Percentiles rank a stretch among this genome's conserved stretches.
Conservation (phyloP, 2,797 vertebrate species). For the Galaxias olidus region DNA sequence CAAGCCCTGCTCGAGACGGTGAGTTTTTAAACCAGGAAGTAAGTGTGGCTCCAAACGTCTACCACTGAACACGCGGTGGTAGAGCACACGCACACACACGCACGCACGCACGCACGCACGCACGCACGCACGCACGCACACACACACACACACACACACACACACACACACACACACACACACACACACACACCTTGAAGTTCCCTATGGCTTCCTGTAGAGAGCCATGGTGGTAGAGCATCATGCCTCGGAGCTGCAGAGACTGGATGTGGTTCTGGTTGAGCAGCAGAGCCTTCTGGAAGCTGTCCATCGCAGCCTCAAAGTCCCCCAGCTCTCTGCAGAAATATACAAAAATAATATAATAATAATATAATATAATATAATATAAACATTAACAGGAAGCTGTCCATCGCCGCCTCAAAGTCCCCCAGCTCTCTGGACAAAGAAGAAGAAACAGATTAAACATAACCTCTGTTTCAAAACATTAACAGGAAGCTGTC, state of each 20-base stretch:
- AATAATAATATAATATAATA: too few species aligned
- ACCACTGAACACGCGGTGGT: background rate
- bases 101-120: background rate
- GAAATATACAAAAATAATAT: background rate
- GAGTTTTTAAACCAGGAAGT: background rate
- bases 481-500: too few species aligned
- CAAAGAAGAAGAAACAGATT: background rate
- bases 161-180: constrained; percentile 10
- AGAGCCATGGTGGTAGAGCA: constrained; percentile 97
- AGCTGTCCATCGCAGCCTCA: constrained; percentile 93
- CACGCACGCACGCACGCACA: background rate
- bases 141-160: background rate
- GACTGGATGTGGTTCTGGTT: constrained; percentile 98
- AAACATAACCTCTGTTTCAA: too few species aligned
- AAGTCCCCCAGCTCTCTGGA: too few species aligned
- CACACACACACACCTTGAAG: constrained; percentile 84
- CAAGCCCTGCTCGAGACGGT: too few species aligned
- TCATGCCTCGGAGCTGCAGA: constrained; percentile 93
- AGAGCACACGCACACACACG: background rate
- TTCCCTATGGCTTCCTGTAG: constrained; percentile 92
- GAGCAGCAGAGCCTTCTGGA: constrained; percentile 93
- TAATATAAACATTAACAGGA: too few species aligned
- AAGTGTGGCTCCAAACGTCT: background rate
- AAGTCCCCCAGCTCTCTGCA: constrained; percentile 94
- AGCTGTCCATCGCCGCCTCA: too few species aligned